Percentiles rank a stretch among this genome's conserved stretches.
These are phyloP conservation scores for Meiosimyza platycephala DNA, from an alignment of 2,888 invertebrate genomes.

Conservation along the genomic window DNA sequence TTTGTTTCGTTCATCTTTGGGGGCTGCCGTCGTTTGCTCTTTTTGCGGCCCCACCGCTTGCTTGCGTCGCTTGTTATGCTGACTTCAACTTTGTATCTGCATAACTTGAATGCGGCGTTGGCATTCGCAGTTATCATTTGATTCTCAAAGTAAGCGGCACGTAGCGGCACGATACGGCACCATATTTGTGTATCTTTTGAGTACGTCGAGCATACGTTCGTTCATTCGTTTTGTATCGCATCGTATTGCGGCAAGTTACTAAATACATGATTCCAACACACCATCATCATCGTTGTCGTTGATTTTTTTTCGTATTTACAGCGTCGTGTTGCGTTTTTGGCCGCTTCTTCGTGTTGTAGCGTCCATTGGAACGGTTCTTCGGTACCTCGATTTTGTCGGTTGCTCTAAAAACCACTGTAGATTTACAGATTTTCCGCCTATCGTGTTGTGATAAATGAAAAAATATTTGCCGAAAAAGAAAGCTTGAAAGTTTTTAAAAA, in stretches of 20 bases:
- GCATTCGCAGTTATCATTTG: slow-evolving; percentile 51
- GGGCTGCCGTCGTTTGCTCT: not conserved
- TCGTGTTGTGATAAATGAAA: no score
- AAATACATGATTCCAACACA: no score
- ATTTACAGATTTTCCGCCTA: no score
- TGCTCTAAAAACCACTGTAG: not conserved
- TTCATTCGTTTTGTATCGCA: slow-evolving; percentile 18
- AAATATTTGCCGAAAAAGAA: no score
- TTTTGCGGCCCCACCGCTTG: not conserved
- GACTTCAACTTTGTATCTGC: slow-evolving; percentile 40
- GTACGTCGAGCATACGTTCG: not conserved
- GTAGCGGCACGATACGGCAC: not conserved
- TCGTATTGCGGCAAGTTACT: slow-evolving; percentile 14
- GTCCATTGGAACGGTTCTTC: slow-evolving; percentile 22
- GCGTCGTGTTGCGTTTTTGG: slow-evolving; percentile 21
- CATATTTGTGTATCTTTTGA: not conserved
- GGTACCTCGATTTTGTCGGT: no score
- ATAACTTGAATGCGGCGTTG: slow-evolving; percentile 43
- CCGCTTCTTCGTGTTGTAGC: slow-evolving; percentile 24
- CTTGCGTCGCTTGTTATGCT: no score
- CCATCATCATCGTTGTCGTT: slow-evolving; percentile 5
- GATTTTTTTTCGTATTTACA: slow-evolving; percentile 25
- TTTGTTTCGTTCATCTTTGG: slow-evolving; percentile 6
- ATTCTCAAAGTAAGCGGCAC: slow-evolving; percentile 48
- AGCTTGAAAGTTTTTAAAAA: no score